Evolutionary conservation across 2,113 vertebrate species (phyloP).

Genomic region (Phyllopteryx taeniolatus): DNA sequence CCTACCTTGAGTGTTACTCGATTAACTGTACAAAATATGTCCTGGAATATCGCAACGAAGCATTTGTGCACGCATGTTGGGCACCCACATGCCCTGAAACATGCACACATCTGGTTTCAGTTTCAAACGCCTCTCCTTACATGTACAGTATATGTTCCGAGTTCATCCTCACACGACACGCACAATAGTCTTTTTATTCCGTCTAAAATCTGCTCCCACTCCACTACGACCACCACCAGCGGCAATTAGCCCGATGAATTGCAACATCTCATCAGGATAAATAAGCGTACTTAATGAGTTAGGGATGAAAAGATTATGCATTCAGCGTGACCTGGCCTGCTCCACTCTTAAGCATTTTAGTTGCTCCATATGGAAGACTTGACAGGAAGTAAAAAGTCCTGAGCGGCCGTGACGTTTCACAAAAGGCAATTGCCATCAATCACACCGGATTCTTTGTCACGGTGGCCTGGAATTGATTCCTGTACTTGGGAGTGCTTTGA

Average conservation of each 20-base stretch:
- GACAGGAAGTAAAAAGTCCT: constrained; percentile 40
- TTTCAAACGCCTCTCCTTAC: constrained; percentile 60
- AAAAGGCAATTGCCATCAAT: constrained; percentile 73
- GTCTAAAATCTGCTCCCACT: constrained; percentile 37
- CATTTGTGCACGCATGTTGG: constrained; percentile 13
- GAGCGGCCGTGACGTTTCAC: constrained; percentile 52
- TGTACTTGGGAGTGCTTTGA: constrained; percentile 48
- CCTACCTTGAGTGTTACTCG: constrained; percentile 31
- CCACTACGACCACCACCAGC: constrained; percentile 33
- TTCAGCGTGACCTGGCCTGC: constrained; percentile 22
- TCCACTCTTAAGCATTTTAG: constrained; percentile 35
- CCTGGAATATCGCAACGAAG: constrained; percentile 39
- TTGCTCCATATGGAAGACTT: constrained; percentile 13
- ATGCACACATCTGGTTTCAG: constrained; percentile 70
- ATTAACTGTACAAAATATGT: constrained; percentile 52
- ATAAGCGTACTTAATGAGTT: constrained; percentile 44
- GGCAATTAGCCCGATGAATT: constrained; percentile 53
- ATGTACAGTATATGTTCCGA: constrained; percentile 40
- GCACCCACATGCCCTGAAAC: constrained; percentile 19
- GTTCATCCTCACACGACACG: constrained; percentile 55
- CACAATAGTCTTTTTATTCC: constrained; percentile 63
- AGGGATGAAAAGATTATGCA: constrained; percentile 33
- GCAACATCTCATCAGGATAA: constrained; percentile 59
- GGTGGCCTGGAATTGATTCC: constrained; percentile 67
- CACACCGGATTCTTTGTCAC: constrained; percentile 65